phyloP scores from a whole-genome alignment of 2,797 vertebrate genomes.

The Champsocephalus gunnari region DNA sequence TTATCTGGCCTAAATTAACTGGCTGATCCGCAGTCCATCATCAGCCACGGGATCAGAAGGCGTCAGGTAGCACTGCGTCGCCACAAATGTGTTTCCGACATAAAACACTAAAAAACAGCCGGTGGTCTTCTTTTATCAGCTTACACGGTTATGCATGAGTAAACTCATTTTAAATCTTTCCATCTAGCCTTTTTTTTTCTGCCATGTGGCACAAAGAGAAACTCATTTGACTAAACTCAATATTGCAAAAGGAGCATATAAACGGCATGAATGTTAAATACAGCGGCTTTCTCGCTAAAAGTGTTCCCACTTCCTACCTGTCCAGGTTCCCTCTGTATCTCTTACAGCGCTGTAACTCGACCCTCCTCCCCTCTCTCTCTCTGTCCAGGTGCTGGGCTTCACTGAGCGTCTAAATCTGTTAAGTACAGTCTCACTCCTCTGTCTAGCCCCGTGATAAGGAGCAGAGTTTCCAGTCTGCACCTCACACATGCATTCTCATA shows the following conservation, averaged over 20 bases:
- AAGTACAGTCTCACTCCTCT: constrained; percentile 79
- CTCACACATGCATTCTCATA: constrained; percentile 76
- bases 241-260: constrained; percentile 26
- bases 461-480: constrained; percentile 72
- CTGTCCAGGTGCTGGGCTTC: constrained; percentile 84
- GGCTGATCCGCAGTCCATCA: constrained; percentile 79
- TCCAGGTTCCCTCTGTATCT: constrained; percentile 46
- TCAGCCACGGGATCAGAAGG: constrained; percentile 72
- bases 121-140: constrained; percentile 71
- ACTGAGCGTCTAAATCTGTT: constrained; percentile 85
- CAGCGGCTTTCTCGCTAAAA: constrained; percentile 10
- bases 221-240: constrained; percentile 35
- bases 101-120: constrained; percentile 73
- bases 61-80: constrained; percentile 70
- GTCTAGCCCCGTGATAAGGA: constrained; percentile 80
- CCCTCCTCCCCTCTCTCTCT: constrained; percentile 54
- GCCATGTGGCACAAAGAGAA: constrained; percentile 17
- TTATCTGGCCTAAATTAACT: constrained; percentile 84
- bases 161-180: constrained; percentile 68
- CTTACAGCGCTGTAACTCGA: constrained; percentile 51
- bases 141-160: constrained; percentile 36
- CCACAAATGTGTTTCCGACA: constrained; percentile 69
- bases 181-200: constrained; percentile 34
- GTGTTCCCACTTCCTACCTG: constrained; percentile 30
- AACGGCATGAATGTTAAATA: constrained; percentile 27